Conservation (phyloP, 2,113 vertebrate genomes). For the Daubentonia madagascariensis region DNA sequence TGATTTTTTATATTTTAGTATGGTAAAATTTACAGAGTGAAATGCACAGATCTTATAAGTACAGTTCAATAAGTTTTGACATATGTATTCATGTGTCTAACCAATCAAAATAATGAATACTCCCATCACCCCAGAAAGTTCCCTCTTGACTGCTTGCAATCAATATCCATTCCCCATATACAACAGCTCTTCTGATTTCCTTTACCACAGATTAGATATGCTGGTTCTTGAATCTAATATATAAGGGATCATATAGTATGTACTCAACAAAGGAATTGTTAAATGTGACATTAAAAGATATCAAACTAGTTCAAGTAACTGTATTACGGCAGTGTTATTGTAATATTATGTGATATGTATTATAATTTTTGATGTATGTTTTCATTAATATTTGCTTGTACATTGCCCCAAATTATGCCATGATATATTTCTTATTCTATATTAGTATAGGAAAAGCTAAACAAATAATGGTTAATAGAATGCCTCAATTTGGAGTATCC, state of each 20-base stretch:
- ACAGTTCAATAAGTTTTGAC: not conserved
- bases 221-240: not conserved
- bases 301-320: not conserved
- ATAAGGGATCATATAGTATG: not conserved
- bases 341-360: not conserved
- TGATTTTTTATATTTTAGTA: not conserved
- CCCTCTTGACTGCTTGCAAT: not conserved
- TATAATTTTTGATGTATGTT: not conserved
- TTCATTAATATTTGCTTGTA: not conserved
- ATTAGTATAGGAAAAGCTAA: not conserved
- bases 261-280: not conserved
- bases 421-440: not conserved
- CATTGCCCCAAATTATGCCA: not conserved
- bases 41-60: not conserved
- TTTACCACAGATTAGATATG: not conserved
- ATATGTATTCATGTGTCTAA: not conserved
- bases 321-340: not conserved
- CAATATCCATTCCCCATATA: not conserved
- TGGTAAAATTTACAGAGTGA: not conserved
- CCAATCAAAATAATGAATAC: not conserved
- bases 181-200: not conserved
- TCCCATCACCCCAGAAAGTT: not conserved
- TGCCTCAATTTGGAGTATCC: not conserved
- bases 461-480: not conserved
- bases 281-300: slow-evolving; percentile 20